Conservation (phyloP, 2,113 vertebrate genomes). For the Sorex fumeus region DNA sequence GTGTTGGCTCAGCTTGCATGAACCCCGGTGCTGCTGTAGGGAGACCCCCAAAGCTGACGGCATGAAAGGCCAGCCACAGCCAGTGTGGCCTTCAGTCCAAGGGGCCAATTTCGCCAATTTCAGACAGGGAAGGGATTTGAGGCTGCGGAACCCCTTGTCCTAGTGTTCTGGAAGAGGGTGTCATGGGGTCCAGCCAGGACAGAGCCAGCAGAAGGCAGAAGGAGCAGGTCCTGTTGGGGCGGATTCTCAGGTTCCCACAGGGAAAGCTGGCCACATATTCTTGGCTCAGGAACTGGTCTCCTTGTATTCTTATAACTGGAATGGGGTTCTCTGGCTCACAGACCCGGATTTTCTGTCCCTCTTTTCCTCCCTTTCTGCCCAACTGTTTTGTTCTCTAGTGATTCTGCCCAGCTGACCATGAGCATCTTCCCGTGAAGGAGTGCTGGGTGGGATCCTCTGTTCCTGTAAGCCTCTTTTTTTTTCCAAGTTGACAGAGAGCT, state of each 20-base stretch:
- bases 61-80: not conserved
- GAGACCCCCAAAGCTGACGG: not conserved
- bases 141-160: not conserved
- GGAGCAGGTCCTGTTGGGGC: not conserved
- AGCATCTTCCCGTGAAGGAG: not conserved
- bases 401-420: not conserved
- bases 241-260: not conserved
- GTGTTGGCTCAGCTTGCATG: not conserved
- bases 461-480: too few relatives aligned
- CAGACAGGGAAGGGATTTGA: too few relatives aligned
- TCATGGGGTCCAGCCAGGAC: not conserved
- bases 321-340: not conserved
- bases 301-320: not conserved
- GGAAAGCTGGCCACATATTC: not conserved
- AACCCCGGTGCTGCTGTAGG: not conserved
- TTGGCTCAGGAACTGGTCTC: too few relatives aligned
- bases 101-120: too few relatives aligned
- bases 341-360: not conserved
- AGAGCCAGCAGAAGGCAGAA: not conserved
- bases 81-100: not conserved
- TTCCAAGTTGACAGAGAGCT: too few relatives aligned
- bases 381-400: not conserved
- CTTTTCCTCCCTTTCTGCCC: not conserved
- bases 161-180: not conserved
- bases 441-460: too few relatives aligned